Conservation (phyloP, 1,140 invertebrate species). For the Achatina immaculata region DNA sequence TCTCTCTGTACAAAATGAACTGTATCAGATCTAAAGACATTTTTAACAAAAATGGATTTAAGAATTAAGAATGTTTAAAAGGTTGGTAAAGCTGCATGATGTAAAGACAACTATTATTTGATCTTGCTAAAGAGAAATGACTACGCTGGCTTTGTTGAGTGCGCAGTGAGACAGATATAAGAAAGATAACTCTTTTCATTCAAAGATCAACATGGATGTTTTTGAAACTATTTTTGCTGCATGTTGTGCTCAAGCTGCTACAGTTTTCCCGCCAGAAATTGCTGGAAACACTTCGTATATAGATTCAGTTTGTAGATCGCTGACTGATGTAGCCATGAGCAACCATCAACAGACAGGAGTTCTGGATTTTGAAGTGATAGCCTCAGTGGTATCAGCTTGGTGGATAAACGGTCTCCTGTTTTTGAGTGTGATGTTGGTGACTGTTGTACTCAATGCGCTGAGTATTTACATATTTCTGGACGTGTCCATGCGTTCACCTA, state of each 20-base stretch:
- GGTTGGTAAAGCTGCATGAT: no score
- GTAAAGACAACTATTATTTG: no score
- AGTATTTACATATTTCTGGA: constrained; percentile 9
- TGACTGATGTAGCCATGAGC: not conserved
- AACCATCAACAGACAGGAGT: not conserved
- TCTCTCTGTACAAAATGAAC: no score
- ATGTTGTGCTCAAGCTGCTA: not conserved
- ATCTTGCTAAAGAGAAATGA: no score
- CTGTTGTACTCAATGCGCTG: not conserved
- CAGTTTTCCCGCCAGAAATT: not conserved
- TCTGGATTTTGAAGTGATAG: constrained; percentile 20
- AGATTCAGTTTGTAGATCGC: not conserved
- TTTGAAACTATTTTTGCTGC: not conserved
- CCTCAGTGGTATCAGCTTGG: not conserved
- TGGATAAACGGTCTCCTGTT: constrained; percentile 14
- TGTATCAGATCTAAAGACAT: no score
- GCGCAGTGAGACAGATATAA: no score
- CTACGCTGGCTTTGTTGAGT: no score
- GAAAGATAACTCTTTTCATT: no score
- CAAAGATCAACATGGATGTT: not conserved
- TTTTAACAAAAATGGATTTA: no score
- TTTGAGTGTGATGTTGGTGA: not conserved
- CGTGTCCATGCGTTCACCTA: not conserved
- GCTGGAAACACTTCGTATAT: not conserved
- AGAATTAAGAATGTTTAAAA: no score